Conservation (phyloP, 2,888 invertebrate genomes). For the Empis livida region DNA sequence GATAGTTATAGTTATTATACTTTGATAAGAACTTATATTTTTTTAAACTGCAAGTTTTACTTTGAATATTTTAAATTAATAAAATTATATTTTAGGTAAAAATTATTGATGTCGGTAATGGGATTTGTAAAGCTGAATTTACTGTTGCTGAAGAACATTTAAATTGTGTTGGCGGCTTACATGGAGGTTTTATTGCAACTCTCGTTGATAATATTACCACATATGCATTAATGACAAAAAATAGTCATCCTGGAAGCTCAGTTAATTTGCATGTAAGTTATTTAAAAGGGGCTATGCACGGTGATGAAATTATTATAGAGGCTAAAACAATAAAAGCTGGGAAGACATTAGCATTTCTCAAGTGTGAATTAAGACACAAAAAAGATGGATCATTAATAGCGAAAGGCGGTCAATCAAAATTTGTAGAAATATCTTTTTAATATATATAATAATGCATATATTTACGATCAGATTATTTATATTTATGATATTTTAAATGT, state of each 20-base stretch:
- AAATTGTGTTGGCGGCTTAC: constrained; percentile 63
- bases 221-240: constrained; percentile 59
- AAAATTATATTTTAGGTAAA: constrained; percentile 33
- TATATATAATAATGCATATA: no score
- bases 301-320: constrained; percentile 67
- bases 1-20: no score
- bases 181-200: constrained; percentile 77
- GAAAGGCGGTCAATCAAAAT: constrained; percentile 76
- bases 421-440: no score
- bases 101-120: constrained; percentile 46
- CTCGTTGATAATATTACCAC: constrained; percentile 61
- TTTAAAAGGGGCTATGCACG: constrained; percentile 58
- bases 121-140: constrained; percentile 62
- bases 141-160: constrained; percentile 58
- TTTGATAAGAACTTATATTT: no score
- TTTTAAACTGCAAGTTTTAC: no score
- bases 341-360: constrained; percentile 66
- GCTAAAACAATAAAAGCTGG: constrained; percentile 66
- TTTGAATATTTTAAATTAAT: no score
- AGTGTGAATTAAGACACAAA: constrained; percentile 67
- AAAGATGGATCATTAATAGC: constrained; percentile 59
- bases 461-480: no score
- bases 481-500: no score
- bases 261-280: constrained; percentile 77
- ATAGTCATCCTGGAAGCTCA: constrained; percentile 58